Evolutionary conservation across 2,888 invertebrate genomes (phyloP).

Genomic region (Melieria omissa): DNA sequence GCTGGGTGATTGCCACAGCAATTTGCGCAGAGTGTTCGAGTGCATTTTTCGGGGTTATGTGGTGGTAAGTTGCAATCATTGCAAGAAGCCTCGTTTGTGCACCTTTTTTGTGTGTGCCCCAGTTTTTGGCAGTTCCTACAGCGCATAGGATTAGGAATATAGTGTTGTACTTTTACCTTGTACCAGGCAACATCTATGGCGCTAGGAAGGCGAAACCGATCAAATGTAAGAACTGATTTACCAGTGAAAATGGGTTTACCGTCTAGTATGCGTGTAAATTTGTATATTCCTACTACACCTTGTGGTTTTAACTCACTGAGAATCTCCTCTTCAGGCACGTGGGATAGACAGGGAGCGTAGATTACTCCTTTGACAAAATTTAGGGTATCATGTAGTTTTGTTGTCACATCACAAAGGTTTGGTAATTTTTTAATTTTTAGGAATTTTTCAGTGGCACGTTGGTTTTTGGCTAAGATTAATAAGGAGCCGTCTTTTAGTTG

Average conservation of each 20-base stretch:
- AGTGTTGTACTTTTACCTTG: conserved; percentile 11
- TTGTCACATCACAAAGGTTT: too few relatives aligned
- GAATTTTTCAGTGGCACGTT: too few relatives aligned
- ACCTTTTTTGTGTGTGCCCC: conserved; percentile 21
- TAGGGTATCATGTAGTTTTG: not conserved
- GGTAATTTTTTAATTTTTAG: too few relatives aligned
- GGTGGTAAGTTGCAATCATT: conserved; percentile 1
- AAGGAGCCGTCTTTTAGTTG: too few relatives aligned
- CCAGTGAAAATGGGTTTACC: conserved; percentile 3
- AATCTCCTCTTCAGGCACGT: conserved; percentile 28
- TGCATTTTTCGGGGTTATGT: conserved; percentile 14
- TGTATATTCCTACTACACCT: conserved; percentile 8
- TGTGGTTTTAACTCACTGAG: conserved; percentile 22
- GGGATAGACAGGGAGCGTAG: conserved; percentile 3
- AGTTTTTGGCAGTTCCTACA: conserved; percentile 20
- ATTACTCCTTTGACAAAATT: not conserved
- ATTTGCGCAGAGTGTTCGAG: conserved; percentile 20
- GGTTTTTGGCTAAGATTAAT: too few relatives aligned
- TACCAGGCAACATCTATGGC: conserved; percentile 13
- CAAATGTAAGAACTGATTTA: conserved; percentile 19
- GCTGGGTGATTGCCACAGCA: conserved; percentile 10
- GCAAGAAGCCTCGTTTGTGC: conserved; percentile 6
- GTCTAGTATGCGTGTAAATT: not conserved
- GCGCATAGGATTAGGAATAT: conserved; percentile 12
- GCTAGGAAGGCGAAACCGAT: conserved; percentile 8